Conservation (phyloP, 1,140 invertebrate species). For the Cyclargus thomasi region DNA sequence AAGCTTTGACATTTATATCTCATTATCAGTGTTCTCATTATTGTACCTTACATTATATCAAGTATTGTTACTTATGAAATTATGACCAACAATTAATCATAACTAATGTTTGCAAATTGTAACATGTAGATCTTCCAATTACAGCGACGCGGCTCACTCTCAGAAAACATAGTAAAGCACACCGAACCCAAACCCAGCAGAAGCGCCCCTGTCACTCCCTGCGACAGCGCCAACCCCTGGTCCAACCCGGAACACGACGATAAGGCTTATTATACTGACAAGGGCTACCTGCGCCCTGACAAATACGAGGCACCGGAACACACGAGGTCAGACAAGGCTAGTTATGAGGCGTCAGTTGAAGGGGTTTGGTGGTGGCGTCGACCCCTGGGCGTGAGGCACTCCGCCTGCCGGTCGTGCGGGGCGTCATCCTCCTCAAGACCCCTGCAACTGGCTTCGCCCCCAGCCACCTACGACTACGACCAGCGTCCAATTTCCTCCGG, state of each 20-base stretch:
- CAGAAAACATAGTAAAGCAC: slow-evolving; percentile 37
- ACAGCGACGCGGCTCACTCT: slow-evolving; percentile 49
- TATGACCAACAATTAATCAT: no score
- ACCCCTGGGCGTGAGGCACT: slow-evolving; percentile 38
- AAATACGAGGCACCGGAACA: slow-evolving; percentile 12
- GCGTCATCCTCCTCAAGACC: slow-evolving; percentile 44
- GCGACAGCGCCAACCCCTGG: slow-evolving; percentile 44
- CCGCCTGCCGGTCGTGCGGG: slow-evolving; percentile 41
- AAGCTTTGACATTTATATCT: no score
- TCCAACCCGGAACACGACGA: slow-evolving; percentile 20
- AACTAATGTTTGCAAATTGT: slow-evolving; percentile 5
- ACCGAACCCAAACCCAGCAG: slow-evolving; percentile 39
- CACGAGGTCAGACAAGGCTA: slow-evolving; percentile 31
- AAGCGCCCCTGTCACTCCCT: slow-evolving; percentile 51
- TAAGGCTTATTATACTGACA: not conserved
- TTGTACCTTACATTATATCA: no score
- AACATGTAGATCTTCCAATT: not conserved
- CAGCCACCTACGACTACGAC: slow-evolving; percentile 36
- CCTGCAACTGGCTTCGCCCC: slow-evolving; percentile 37
- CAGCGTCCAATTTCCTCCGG: slow-evolving; percentile 45
- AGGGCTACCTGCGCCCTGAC: not conserved
- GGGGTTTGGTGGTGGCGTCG: slow-evolving; percentile 50
- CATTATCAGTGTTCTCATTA: no score
- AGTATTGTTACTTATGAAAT: no score
- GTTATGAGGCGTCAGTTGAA: slow-evolving; percentile 34